These are phyloP conservation scores for Daktulosphaira vitifoliae DNA, from an alignment of 1,140 invertebrate species.

Conservation along the genomic window DNA sequence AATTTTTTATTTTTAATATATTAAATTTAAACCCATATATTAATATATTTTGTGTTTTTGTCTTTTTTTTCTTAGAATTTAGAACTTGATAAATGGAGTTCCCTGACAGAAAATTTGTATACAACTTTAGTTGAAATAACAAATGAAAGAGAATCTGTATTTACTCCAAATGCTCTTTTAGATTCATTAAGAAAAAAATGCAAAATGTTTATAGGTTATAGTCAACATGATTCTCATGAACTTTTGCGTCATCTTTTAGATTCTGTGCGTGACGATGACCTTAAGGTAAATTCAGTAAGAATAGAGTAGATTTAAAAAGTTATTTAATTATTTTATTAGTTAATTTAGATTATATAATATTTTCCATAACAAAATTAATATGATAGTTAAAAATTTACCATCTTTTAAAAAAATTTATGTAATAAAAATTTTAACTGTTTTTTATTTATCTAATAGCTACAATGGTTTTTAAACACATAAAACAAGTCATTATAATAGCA, in stretches of 20 bases:
- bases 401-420: not conserved
- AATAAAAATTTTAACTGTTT: conserved; percentile 2
- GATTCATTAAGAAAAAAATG: conserved; percentile 64
- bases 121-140: conserved; percentile 49
- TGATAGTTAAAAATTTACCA: not conserved
- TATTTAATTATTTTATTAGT: too few relatives aligned
- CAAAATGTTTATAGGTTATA: conserved; percentile 80
- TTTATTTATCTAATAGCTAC: not conserved
- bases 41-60: too few relatives aligned
- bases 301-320: too few relatives aligned
- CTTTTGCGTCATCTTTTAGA: conserved; percentile 81
- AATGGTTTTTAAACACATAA: too few relatives aligned
- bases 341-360: not conserved
- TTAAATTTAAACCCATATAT: too few relatives aligned
- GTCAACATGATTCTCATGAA: conserved; percentile 96
- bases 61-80: conserved; percentile 46
- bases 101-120: conserved; percentile 57
- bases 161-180: conserved; percentile 64
- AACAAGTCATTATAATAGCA: too few relatives aligned
- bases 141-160: conserved; percentile 38
- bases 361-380: too few relatives aligned
- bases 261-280: conserved; percentile 60
- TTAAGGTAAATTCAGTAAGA: conserved; percentile 41
- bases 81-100: conserved; percentile 58
- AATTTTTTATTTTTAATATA: not conserved